Percentiles rank a stretch among this genome's conserved stretches.
Conservation (phyloP, 2,888 invertebrate genomes). For the Hypomecis atomaria region DNA sequence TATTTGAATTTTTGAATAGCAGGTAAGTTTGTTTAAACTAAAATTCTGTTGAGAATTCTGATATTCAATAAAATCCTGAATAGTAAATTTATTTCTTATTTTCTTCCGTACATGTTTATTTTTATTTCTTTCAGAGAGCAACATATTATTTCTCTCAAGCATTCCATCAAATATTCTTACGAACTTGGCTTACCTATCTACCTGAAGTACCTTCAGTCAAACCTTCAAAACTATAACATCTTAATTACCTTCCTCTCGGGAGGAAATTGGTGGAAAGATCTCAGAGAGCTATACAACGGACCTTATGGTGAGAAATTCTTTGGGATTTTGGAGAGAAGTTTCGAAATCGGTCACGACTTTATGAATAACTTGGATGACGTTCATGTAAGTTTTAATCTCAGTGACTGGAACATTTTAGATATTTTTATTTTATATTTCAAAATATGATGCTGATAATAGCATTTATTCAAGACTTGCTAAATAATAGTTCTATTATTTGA, state of each 20-base stretch:
- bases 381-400: slow-evolving; percentile 60
- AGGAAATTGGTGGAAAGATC: slow-evolving; percentile 71
- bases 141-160: slow-evolving; percentile 55
- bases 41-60: neutral
- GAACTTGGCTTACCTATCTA: slow-evolving; percentile 70
- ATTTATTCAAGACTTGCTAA: too few species aligned
- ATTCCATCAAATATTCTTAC: slow-evolving; percentile 65
- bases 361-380: slow-evolving; percentile 71
- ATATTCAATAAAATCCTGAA: too few species aligned
- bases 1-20: slow-evolving; percentile 59
- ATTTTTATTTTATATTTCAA: too few species aligned
- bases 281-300: slow-evolving; percentile 64
- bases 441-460: too few species aligned
- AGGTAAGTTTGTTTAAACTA: slow-evolving; percentile 54
- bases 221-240: slow-evolving; percentile 65
- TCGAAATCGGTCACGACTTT: slow-evolving; percentile 67
- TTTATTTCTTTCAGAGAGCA: slow-evolving; percentile 58
- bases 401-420: too few species aligned
- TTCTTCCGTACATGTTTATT: too few species aligned
- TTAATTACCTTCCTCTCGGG: slow-evolving; percentile 69
- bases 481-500: too few species aligned
- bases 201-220: slow-evolving; percentile 71
- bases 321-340: slow-evolving; percentile 62
- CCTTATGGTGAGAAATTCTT: slow-evolving; percentile 63
- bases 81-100: too few species aligned